Base-by-base conservation (phyloP, 2,888 invertebrate species). In the Ormyrus nitidulus region DNA sequence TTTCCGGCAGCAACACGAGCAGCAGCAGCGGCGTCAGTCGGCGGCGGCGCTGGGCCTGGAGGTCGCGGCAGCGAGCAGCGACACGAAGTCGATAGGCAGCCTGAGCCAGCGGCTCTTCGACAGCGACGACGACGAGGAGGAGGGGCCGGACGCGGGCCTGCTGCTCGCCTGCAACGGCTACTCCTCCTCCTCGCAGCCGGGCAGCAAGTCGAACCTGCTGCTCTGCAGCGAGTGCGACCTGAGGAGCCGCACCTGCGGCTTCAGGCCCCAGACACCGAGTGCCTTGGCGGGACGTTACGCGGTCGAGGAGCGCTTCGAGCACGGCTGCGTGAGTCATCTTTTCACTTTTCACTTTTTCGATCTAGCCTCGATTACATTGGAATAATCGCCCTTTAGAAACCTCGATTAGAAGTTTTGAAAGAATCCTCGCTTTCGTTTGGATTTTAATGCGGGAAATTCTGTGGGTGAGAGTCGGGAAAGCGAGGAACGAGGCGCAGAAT, bases 171-270 rank as follows among this genome's bases (percentile, higher is more conserved):
- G 89, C 82, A 90, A 90, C 79, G 89, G 90, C 49, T 89, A 89
- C 80, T 84, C 71, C 6, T 9, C 34, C 11, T 44, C 83, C 51
- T 89, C 88, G 0, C 89, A 89, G 49, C 89, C 88, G 1, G 90
- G 90, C 46, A 90, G 90, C 85, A 90, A 90, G 73, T 89, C 90
- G 19, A 90, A 90, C 82, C 84, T 90, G 19, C 80, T 90, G 75
- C 83, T 90, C 19, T 90, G 90, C 86, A 89, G 85, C 78, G 89
- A 90, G 78, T 90, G 90, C 83, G 89, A 90, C 75, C 83, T 87
- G 70, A 86, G 85, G 34, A 86, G 88, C 5, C 86, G 86, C 11
- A 86, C 85, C 19, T 89, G 90, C 82, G 86, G 85, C 5, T 88
- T 89, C 82, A 86, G 87, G 70, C 88, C 88, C 51, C 88, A 85